Evolutionary conservation across 2,113 vertebrate genomes (phyloP).

Genomic region (Ictidomys tridecemlineatus): DNA sequence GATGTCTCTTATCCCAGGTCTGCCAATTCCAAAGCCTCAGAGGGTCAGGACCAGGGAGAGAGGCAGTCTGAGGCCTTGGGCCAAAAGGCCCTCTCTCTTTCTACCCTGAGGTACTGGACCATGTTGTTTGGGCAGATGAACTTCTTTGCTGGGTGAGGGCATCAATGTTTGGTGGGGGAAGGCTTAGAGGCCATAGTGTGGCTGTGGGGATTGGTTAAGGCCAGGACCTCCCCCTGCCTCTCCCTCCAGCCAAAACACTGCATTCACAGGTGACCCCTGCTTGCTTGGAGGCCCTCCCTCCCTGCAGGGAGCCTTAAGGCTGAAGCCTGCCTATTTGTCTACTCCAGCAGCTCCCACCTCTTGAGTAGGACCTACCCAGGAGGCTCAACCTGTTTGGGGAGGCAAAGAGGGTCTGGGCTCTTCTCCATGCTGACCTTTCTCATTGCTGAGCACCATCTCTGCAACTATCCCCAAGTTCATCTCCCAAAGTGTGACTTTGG

Average conservation of each 20-base stretch:
- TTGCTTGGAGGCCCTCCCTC: neutral
- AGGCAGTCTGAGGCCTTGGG: neutral
- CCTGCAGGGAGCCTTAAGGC: neutral
- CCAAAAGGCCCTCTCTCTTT: neutral
- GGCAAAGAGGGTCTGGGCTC: neutral
- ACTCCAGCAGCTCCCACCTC: neutral
- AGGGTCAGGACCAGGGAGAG: neutral
- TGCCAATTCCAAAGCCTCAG: neutral
- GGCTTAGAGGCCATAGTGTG: neutral
- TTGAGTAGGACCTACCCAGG: neutral
- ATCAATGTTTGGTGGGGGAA: neutral
- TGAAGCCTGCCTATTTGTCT: neutral
- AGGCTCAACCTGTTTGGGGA: neutral
- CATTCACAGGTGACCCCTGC: neutral
- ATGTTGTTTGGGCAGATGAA: neutral
- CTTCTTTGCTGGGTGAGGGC: neutral
- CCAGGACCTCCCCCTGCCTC: neutral
- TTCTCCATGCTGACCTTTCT: neutral
- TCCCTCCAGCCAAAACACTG: neutral
- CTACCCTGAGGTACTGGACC: neutral
- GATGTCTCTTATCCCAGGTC: neutral
- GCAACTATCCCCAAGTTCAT: neutral
- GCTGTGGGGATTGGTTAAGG: neutral
- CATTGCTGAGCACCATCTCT: neutral
- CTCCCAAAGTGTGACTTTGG: neutral